These are phyloP conservation scores for Streblospio benedicti DNA, from an alignment of 1,140 invertebrate genomes.

Conservation along the genomic window DNA sequence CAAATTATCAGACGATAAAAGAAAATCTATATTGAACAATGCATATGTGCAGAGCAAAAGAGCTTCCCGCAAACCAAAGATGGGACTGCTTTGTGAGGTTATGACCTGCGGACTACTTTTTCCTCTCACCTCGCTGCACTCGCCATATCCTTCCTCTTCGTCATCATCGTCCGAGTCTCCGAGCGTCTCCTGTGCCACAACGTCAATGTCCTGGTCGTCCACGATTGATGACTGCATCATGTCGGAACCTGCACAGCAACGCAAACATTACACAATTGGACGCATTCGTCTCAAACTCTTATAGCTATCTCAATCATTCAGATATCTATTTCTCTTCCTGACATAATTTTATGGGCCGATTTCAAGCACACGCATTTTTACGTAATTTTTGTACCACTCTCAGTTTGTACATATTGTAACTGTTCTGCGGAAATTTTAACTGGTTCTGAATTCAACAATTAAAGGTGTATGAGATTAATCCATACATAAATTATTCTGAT, in stretches of 20 bases:
- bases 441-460: too few species aligned
- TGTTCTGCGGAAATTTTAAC: too few species aligned
- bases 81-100: neutral
- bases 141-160: slow-evolving; percentile 72
- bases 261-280: too few species aligned
- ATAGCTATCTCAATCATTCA: too few species aligned
- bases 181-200: slow-evolving; percentile 85
- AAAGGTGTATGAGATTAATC: too few species aligned
- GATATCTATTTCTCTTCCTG: too few species aligned
- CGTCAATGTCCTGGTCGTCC: slow-evolving; percentile 66
- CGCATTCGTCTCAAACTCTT: too few species aligned
- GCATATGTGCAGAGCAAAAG: neutral
- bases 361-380: too few species aligned
- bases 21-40: neutral
- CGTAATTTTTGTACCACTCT: too few species aligned
- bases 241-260: slow-evolving; percentile 87
- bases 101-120: neutral
- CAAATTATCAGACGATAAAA: neutral
- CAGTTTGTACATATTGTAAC: too few species aligned
- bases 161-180: slow-evolving; percentile 80
- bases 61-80: neutral
- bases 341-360: too few species aligned
- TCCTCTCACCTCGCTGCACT: slow-evolving; percentile 66
- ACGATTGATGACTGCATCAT: slow-evolving; percentile 74
- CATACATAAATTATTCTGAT: too few species aligned